Evolutionary conservation across 2,113 vertebrate species (phyloP).

Genomic region (Ctenomys sociabilis): DNA sequence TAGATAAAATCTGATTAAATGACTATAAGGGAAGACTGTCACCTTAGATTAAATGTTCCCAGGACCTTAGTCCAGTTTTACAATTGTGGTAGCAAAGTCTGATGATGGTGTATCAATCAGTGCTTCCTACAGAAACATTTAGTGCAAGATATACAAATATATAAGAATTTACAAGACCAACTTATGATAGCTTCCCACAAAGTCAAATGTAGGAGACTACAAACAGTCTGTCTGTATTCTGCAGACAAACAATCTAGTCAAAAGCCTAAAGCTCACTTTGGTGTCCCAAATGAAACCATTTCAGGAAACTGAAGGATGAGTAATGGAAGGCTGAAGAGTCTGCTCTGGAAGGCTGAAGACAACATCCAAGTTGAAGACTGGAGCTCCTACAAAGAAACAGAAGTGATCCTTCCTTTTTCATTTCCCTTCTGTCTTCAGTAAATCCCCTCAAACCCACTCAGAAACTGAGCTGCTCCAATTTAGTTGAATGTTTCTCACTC

Average conservation of each 20-base stretch:
- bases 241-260: neutral
- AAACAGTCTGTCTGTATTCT: neutral
- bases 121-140: neutral
- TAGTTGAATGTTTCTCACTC: neutral
- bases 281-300: neutral
- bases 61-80: neutral
- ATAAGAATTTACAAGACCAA: neutral
- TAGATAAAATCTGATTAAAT: conserved; percentile 52
- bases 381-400: neutral
- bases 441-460: neutral
- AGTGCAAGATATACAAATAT: neutral
- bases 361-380: neutral
- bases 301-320: neutral
- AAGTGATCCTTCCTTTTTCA: neutral
- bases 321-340: neutral
- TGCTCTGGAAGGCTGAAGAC: neutral
- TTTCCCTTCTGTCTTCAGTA: neutral
- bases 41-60: conserved; percentile 43
- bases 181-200: neutral
- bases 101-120: neutral
- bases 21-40: conserved; percentile 16
- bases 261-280: neutral
- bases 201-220: neutral
- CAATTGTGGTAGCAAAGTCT: neutral
- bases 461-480: neutral